Conservation (phyloP, 2,797 vertebrate species). For the Clarias laeviceps region DNA sequence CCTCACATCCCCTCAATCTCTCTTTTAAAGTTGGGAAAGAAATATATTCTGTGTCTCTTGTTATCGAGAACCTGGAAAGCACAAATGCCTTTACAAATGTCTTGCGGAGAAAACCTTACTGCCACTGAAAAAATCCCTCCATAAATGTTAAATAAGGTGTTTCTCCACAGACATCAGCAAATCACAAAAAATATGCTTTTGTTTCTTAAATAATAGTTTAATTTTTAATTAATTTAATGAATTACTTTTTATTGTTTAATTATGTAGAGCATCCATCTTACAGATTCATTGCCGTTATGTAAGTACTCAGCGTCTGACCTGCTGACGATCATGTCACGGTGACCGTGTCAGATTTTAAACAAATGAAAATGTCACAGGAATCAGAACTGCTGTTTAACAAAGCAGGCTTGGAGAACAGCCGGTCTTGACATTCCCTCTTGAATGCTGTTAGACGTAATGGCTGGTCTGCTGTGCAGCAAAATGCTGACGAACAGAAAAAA, state of each 20-base stretch:
- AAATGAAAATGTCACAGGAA: background rate
- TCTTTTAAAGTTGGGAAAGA: background rate
- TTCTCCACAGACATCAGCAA: background rate
- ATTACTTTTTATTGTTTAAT: background rate
- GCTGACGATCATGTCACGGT: background rate
- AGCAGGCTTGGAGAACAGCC: background rate
- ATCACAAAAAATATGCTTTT: background rate
- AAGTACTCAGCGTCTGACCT: background rate
- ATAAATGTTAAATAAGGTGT: background rate
- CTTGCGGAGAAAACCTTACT: background rate
- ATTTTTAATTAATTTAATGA: background rate
- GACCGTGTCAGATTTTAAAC: background rate
- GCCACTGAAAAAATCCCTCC: background rate
- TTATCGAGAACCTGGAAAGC: background rate
- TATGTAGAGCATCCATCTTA: too few relatives aligned
- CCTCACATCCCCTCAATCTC: background rate
- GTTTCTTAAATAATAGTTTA: background rate
- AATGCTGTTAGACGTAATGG: background rate
- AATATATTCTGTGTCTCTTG: background rate
- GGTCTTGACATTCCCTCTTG: background rate
- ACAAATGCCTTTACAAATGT: background rate
- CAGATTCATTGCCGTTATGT: background rate
- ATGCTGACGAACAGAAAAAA: background rate
- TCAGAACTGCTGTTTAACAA: background rate
- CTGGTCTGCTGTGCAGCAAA: constrained; percentile 22